Base-by-base conservation (phyloP, 2,797 vertebrate species). In the Sebastes umbrosus region DNA sequence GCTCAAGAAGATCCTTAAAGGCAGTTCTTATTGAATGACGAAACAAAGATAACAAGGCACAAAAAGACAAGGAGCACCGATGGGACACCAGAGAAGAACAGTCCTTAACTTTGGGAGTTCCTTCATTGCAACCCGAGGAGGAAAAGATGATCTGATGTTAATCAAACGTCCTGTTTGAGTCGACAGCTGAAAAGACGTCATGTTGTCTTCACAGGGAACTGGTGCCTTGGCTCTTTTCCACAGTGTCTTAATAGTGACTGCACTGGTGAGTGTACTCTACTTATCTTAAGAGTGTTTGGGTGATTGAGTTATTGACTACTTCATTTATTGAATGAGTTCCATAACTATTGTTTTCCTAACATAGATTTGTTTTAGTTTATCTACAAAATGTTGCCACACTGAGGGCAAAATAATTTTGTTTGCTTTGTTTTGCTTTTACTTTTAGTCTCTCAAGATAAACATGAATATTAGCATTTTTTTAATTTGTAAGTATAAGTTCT, bases 191-290 rank as follows among this genome's bases (percentile, higher is more conserved):
- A 52, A 67, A 86, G 72, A 77, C 71, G 1, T 80, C 34, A 94
- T 94, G 93, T 69, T 83, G 27, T 80, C 81, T 43, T 13, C 71
- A n/a, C 64, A 57, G 24, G 77, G 75, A 86, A 52, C 77, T 25
- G 25, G 32, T 58, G 57, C 65, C 31, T 43, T 93, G 75, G 72
- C 75, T 86, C 55, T 95, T 83, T 77, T 92, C 74, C 82, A 89
- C 73, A 9, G 84, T 80, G 34, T 90, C 6, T 58, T 84, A 46
- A 75, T 84, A 54, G 90, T 84, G 27, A 68, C 84, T n/a, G 92
- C 92, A 20, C 75, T 94, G 93, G 95, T 95, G 75, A 95, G 95
- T 90, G 8, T 14, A 3, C 8, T 67, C 2, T 27, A 4, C 14
- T 50, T 58, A 39, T 73, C 2, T 3, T 62, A 36, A 36, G 3